Percentiles rank a stretch among this genome's conserved stretches.
These are phyloP conservation scores for Caenorhabditis sinica DNA, from an alignment of 2,888 invertebrate species.

Conservation along the genomic window DNA sequence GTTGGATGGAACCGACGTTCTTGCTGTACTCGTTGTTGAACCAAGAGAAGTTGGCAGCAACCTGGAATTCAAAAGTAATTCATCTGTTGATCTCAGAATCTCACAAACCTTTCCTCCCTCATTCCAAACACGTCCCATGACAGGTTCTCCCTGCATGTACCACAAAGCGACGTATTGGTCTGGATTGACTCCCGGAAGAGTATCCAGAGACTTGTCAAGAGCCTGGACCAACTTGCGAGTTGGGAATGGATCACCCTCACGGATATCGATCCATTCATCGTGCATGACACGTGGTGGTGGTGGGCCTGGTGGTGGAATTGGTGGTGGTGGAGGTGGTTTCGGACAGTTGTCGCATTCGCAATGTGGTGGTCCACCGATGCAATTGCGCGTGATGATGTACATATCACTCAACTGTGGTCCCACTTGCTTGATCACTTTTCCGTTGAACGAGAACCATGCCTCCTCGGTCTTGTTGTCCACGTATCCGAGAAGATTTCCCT, in stretches of 20 bases:
- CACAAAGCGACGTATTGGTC: conserved; percentile 80
- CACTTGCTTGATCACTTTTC: too few species aligned
- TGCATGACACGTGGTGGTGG: conserved; percentile 58
- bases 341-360: conserved; percentile 41
- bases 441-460: too few species aligned
- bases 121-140: conserved; percentile 71
- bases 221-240: conserved; percentile 56
- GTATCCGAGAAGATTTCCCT: conserved; percentile 59
- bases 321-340: conserved; percentile 30
- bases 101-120: conserved; percentile 69
- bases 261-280: too few species aligned
- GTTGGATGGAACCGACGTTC: neutral
- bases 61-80: neutral
- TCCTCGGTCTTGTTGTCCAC: conserved; percentile 71
- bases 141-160: conserved; percentile 76
- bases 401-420: too few species aligned
- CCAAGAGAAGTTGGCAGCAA: conserved; percentile 6
- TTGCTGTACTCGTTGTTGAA: conserved; percentile 8
- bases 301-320: conserved; percentile 1
- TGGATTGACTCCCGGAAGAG: conserved; percentile 74
- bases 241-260: conserved; percentile 75
- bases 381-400: too few species aligned
- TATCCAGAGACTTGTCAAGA: conserved; percentile 73
- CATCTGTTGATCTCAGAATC: conserved; percentile 69
- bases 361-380: conserved; percentile 67